Base-by-base conservation (phyloP, 2,797 vertebrate species). In the Pseudomugil tenellus region DNA sequence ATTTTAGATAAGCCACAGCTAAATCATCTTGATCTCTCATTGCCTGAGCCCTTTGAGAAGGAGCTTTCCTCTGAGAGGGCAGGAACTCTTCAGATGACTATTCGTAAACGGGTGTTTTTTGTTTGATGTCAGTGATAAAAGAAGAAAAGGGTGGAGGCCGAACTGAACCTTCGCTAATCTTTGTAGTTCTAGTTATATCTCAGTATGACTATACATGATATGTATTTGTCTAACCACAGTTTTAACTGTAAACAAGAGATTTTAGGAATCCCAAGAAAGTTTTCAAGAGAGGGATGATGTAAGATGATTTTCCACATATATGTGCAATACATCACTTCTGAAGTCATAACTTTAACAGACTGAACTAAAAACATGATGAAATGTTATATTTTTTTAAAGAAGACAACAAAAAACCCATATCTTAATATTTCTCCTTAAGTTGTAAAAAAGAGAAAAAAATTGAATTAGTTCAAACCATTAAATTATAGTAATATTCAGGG, bases 301-400 rank as follows among this genome's bases (percentile, higher is more conserved):
- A 62, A 81, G 58, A 74, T 86, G 58, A 60, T 60, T 61, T 83
- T 72, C 35, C 43, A 57, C 56, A 84, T 85, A 83, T 87, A 73
- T 84, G 64, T 67, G 54, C 23, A 66, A 32, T 28, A 26, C 65
- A 85, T 86, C 56, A 77, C 3, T 58, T 61, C 65, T 66, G 19
- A 71, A 65, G 54, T 72, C 19, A 34, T 5, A 16, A 67, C 37
- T 67, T 34, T 49, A 61, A 52, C 48, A 41, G 21, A 55, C 16
- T 55, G 10, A 35, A 48, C 14, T 41, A 56, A 54, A 16, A 29
- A 14, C 16, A 52, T 41, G 14, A n/a, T 26, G 23, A 13, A 21
- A 55, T 48, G 54, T 39, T 17, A 48, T 46, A 41, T 46, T 64
- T 14, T 29, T 1, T 21, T 29, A 53, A 35, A 37, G 17, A n/a